Conservation (phyloP, 2,113 vertebrate genomes). For the Crocuta crocuta region DNA sequence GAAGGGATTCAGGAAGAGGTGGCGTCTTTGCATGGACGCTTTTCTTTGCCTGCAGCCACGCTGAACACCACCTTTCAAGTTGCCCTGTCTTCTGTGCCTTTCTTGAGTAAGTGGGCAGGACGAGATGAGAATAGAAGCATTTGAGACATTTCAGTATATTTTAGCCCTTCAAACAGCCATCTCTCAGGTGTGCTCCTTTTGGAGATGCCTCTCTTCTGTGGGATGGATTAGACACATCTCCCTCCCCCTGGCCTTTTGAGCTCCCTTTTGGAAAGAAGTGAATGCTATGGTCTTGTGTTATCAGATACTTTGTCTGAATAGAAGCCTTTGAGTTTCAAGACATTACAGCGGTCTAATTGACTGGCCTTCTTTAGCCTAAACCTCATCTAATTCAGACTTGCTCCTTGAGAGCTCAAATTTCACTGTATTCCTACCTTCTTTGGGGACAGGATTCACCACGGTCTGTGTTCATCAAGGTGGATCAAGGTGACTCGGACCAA, state of each 20-base stretch:
- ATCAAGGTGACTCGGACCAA: not conserved
- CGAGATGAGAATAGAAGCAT: not conserved
- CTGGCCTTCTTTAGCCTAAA: not conserved
- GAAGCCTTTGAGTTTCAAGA: not conserved
- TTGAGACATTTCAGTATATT: not conserved
- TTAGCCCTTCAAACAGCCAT: not conserved
- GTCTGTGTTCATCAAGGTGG: not conserved
- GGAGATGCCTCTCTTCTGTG: not conserved
- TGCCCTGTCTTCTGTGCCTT: not conserved
- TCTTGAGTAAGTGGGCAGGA: not conserved
- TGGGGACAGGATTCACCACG: not conserved
- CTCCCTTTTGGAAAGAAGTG: not conserved
- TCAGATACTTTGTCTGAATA: conserved; percentile 1
- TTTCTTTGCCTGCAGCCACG: not conserved
- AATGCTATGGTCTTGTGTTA: not conserved
- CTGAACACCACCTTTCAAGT: not conserved
- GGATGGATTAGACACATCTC: not conserved
- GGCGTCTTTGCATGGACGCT: not conserved
- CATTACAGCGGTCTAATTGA: not conserved
- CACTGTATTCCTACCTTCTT: not conserved
- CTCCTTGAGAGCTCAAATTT: not conserved
- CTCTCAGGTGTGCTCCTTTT: conserved; percentile 20
- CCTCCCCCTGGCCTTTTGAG: not conserved
- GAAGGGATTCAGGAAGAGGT: not conserved
- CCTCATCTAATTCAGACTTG: not conserved